Evolutionary conservation across 2,888 invertebrate species (phyloP).

Genomic region (Drosophila recens): DNA sequence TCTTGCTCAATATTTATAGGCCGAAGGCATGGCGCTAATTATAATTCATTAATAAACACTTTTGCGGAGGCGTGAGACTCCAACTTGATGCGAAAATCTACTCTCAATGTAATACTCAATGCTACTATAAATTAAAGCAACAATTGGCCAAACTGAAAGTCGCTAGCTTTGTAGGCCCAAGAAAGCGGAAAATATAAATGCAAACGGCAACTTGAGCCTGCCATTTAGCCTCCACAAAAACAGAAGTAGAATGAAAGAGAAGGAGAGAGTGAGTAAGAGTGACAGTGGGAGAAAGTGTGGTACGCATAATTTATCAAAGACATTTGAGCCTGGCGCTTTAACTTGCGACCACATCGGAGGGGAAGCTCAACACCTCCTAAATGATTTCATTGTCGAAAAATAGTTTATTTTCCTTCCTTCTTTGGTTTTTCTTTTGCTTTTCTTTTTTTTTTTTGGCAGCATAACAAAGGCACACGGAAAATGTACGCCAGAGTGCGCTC

Average conservation of each 20-base stretch:
- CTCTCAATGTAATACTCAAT: background rate
- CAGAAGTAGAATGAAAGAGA: background rate
- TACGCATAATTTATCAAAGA: constrained; percentile 73
- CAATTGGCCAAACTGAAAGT: constrained; percentile 29
- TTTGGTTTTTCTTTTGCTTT: background rate
- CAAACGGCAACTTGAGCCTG: constrained; percentile 31
- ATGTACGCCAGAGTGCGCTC: constrained; percentile 42
- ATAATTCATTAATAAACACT: constrained; percentile 52
- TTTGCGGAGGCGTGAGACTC: constrained; percentile 11
- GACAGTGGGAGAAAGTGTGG: background rate
- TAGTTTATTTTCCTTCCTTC: constrained; percentile 36
- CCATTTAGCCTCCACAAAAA: constrained; percentile 21
- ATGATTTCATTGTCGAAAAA: constrained; percentile 74
- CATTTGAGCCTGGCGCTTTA: too few species aligned
- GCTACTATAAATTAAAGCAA: constrained; percentile 42
- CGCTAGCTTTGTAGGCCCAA: constrained; percentile 5
- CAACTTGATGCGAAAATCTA: constrained; percentile 26
- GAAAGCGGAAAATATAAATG: background rate
- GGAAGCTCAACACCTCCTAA: constrained; percentile 60
- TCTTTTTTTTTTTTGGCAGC: constrained; percentile 1
- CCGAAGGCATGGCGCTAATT: constrained; percentile 40
- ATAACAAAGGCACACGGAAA: constrained; percentile 54
- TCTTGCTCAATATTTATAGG: constrained; percentile 5
- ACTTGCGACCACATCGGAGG: constrained; percentile 28
- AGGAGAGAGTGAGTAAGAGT: background rate